Base-by-base conservation (phyloP, 1,140 invertebrate species). In the Ostrea denselamellosa region DNA sequence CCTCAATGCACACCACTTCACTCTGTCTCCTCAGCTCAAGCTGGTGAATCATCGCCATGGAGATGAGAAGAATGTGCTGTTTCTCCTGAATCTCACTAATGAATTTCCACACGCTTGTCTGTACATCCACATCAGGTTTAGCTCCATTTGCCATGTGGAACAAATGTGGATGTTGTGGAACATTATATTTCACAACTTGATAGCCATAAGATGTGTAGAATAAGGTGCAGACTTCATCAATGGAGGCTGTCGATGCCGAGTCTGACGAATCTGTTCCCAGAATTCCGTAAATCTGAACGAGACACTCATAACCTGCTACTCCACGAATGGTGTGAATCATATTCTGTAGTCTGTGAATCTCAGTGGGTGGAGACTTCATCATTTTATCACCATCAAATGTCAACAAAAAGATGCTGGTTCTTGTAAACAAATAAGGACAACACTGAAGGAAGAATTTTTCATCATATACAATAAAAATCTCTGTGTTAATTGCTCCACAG, bases 301-400 rank as follows among this genome's bases (percentile, higher is more conserved):
- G 86, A 82, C 89, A 86, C n/a, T 89, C 86, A 25, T 89, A 89
- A 0, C 86, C 86, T 10, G 86, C 86, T 83, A 81, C 85, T 83
- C 89, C 87, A 9, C 89, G 51, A 34, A 89, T 89, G 0, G 65
- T 86, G 51, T 89, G 89, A 83, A 89, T 89, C 62, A 86, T 83
- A 56, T 89, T 89, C 54, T 89, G 84, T 28, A 89, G 58, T 17
- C 86, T 44, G 52, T 68, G 82, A 81, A 89, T 87, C 83, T 89
- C 89, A 51, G 71, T 82, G 14, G 53, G 83, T 8, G 87, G 77
- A 28, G 85, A 88, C 53, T 86, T 86, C 22, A 90, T 65, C n/a
- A 90, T 85, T 86, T 90, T 90, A 25, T 81, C 87, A n/a, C 89
- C 87, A 85, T 88, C 85, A 85, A 90, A 90, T 9, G 87, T 88